phyloP scores from a whole-genome alignment of 2,888 invertebrate species.

The Tetrapedia diversipes region DNA sequence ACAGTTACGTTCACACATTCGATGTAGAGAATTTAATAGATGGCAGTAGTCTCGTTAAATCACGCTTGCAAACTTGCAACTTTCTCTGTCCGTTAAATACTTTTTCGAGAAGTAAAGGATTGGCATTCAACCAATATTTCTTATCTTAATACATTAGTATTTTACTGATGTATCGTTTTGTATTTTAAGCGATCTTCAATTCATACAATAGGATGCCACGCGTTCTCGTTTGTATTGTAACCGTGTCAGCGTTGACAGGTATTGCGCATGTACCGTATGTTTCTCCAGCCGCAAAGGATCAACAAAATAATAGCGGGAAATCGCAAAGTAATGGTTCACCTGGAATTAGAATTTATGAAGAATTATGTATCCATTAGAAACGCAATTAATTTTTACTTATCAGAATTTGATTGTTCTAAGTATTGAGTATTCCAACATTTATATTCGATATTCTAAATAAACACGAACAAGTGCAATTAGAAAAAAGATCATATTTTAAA shows the following conservation, averaged over 20 bases:
- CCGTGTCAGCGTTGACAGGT: conserved; percentile 60
- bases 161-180: not conserved
- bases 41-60: conserved; percentile 40
- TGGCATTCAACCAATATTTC: not conserved
- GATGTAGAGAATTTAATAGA: conserved; percentile 30
- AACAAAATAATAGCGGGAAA: conserved; percentile 54
- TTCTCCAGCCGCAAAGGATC: conserved; percentile 16
- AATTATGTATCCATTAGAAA: conserved; percentile 73
- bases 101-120: not conserved
- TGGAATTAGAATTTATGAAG: conserved; percentile 59
- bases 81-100: conserved; percentile 26
- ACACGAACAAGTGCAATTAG: no score
- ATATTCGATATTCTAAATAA: no score
- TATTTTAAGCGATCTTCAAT: not conserved
- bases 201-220: conserved; percentile 42
- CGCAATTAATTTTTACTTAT: not conserved
- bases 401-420: not conserved
- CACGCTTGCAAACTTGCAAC: conserved; percentile 30
- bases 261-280: conserved; percentile 65
- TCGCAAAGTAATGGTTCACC: conserved; percentile 33
- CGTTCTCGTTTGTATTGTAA: conserved; percentile 44
- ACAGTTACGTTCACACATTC: conserved; percentile 48
- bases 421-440: not conserved
- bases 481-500: not conserved
- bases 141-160: conserved; percentile 16